Evolutionary conservation across 2,113 vertebrate genomes (phyloP), one percentile per base, ranked within the genome.

Genomic region (Embiotoca jacksoni): DNA sequence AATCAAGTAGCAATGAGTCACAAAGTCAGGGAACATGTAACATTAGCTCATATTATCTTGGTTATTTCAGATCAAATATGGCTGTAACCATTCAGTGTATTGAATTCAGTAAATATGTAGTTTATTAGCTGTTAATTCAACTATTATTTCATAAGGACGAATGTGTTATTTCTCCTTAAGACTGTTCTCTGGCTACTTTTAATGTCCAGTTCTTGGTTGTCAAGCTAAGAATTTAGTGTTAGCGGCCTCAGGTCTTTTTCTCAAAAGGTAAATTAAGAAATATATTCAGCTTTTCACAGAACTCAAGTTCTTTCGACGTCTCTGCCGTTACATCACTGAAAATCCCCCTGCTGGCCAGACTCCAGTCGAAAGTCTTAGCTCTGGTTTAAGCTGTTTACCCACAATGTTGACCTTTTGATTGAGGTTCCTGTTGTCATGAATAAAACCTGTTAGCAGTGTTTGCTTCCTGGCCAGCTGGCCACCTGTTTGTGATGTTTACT

Each of bases 381-480:
- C 53, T 33, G 56, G 58, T 23, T 66, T 78, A 85, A 87, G 56
- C 66, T 57, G 62, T 81, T 80, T 58, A 86, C 41, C 52, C 1
- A 56, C 55, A 41, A 16, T 50, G 23, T 23, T 23, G 8, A 69
- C 62, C 54, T 72, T 70, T 39, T 53, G 41, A 58, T 46, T 36
- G 59, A 65, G 49, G 23, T 56, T 35, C 53, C 66, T 57, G 53
- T 63, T 33, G 74, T 54, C 33, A 7, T 8, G 33, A 57, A 67
- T 67, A 66, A 23, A 79, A 76, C 44, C 71, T 59, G 33, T 59
- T 62, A 66, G 62, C 14, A 47, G 31, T 5, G 35, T 33, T 56
- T 69, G 39, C 67, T 58, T 55, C 60, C 55, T 23, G 65, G 8
- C 37, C 3, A 0, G 6, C 23, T 23, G 52, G n/a, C 31, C 36